A percentile compares a stretch with the other conserved stretches of the same genome.
phyloP scores from a whole-genome alignment of 2,888 invertebrate species.

The Spisula solida region DNA sequence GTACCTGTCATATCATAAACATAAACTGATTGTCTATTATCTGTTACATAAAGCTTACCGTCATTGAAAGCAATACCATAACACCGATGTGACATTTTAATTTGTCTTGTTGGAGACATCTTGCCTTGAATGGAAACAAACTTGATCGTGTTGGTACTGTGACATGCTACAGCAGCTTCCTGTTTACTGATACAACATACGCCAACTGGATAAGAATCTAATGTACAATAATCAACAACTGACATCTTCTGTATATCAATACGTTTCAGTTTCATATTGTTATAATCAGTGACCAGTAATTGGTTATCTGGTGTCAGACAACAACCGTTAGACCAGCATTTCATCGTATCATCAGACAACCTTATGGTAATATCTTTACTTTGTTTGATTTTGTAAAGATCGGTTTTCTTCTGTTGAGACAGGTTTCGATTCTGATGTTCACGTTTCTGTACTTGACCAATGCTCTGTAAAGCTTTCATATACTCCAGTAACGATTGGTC shows the following conservation, averaged over 20 bases:
- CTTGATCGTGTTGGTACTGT: neutral
- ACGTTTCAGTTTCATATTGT: neutral
- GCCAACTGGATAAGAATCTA: neutral
- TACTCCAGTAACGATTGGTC: neutral
- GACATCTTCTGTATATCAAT: neutral
- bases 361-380: no score
- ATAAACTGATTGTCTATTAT: neutral
- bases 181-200: neutral
- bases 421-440: neutral
- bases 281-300: neutral
- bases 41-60: neutral
- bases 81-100: neutral
- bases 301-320: neutral
- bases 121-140: neutral
- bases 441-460: neutral
- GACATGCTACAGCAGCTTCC: neutral
- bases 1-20: slow-evolving; percentile 6
- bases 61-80: neutral
- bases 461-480: neutral
- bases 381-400: neutral
- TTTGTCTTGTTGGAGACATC: neutral
- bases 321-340: neutral
- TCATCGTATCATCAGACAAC: neutral
- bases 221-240: neutral
- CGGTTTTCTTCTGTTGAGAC: neutral